Evolutionary conservation across 1,140 invertebrate genomes (phyloP).

Genomic region (Drusus annulatus): DNA sequence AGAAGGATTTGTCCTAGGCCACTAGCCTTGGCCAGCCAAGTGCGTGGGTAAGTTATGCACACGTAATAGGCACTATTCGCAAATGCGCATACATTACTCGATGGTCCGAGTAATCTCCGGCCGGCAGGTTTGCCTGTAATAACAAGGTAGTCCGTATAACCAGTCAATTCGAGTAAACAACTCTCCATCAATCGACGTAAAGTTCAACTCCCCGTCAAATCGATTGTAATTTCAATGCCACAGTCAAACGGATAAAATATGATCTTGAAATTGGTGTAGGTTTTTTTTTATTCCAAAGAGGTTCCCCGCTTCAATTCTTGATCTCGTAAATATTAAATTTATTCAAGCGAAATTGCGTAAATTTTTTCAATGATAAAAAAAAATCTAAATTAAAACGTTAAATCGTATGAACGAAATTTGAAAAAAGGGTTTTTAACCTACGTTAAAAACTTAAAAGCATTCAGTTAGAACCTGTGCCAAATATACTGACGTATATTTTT

Average conservation of each 20-base stretch:
- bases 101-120: neutral
- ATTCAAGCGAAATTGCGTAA: too few species aligned
- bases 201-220: constrained; percentile 23
- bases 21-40: neutral
- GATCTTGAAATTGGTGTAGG: neutral
- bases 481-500: too few species aligned
- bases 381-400: too few species aligned
- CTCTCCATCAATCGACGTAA: constrained; percentile 10
- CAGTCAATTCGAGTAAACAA: neutral
- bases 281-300: too few species aligned
- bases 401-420: too few species aligned
- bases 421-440: too few species aligned
- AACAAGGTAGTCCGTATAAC: neutral
- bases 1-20: too few species aligned
- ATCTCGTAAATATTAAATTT: too few species aligned
- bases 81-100: constrained; percentile 27
- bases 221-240: neutral
- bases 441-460: too few species aligned
- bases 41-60: constrained; percentile 18
- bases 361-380: too few species aligned
- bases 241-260: neutral
- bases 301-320: too few species aligned
- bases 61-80: constrained; percentile 10
- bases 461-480: too few species aligned
- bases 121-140: constrained; percentile 19